Percentiles rank a stretch among this genome's conserved stretches.
These are phyloP conservation scores for Coenonympha glycerion DNA, from an alignment of 2,888 invertebrate species.

Conservation along the genomic window DNA sequence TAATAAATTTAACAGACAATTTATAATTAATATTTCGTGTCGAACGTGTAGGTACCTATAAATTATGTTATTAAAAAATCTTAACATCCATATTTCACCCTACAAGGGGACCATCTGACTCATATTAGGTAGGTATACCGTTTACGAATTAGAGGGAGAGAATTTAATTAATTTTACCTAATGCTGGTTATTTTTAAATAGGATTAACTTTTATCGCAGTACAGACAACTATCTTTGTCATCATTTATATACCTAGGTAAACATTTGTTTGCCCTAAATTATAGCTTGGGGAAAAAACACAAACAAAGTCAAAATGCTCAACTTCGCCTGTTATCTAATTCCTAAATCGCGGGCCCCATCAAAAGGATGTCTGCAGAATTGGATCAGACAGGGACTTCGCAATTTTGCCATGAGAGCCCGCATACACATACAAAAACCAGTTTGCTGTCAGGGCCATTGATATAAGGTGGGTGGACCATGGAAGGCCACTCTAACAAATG, in stretches of 20 bases:
- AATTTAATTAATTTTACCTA: neutral
- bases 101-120: slow-evolving; percentile 6
- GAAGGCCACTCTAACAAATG: too few species aligned
- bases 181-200: neutral
- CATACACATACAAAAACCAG: slow-evolving; percentile 13
- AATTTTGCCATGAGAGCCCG: slow-evolving; percentile 16
- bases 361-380: slow-evolving; percentile 16
- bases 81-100: neutral
- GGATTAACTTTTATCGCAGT: neutral
- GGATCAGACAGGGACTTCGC: slow-evolving; percentile 18
- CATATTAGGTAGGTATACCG: too few species aligned
- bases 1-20: too few species aligned
- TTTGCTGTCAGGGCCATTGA: slow-evolving; percentile 23
- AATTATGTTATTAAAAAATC: neutral
- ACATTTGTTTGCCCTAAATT: neutral
- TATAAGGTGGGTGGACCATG: too few species aligned
- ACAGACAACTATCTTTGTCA: neutral
- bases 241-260: neutral
- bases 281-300: neutral
- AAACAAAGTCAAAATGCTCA: neutral
- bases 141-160: neutral
- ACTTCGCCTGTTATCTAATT: slow-evolving; percentile 12
- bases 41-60: too few species aligned
- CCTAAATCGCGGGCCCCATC: slow-evolving; percentile 14
- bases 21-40: too few species aligned